A percentile compares a stretch with the other conserved stretches of the same genome.
Evolutionary conservation across 2,113 vertebrate species (phyloP).

Genomic region (Empidonax alnorum): DNA sequence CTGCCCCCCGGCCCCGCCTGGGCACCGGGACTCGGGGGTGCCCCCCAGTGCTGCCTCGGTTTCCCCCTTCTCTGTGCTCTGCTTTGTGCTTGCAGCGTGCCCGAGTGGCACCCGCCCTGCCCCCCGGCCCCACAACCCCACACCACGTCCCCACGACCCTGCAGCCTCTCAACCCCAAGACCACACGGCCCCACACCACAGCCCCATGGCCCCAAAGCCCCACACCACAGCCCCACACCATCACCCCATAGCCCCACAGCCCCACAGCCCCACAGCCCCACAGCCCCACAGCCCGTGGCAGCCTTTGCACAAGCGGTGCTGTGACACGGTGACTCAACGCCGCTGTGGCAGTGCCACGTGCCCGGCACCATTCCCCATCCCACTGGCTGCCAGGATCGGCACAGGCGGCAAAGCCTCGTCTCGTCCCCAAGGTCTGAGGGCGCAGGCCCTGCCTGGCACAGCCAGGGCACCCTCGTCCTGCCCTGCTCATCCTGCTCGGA

Average conservation of each 20-base stretch:
- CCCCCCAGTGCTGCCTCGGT: not conserved
- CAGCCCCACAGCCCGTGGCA: not conserved
- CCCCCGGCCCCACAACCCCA: not conserved
- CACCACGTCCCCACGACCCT: not conserved
- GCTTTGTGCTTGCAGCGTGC: not conserved
- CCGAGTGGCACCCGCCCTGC: no score
- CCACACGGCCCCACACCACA: not conserved
- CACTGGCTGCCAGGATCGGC: not conserved
- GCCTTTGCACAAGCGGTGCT: not conserved
- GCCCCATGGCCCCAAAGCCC: not conserved
- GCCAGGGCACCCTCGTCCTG: not conserved
- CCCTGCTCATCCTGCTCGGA: accelerated
- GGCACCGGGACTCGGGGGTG: accelerated
- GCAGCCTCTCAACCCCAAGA: no score
- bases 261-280: not conserved
- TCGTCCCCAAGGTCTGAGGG: accelerated
- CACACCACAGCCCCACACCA: not conserved
- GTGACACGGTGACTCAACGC: not conserved
- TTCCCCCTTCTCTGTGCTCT: not conserved
- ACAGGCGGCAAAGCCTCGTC: not conserved
- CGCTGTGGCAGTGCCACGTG: not conserved
- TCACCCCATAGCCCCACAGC: not conserved
- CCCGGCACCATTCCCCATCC: not conserved
- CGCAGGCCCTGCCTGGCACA: not conserved
- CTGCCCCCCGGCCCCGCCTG: accelerated